Evolutionary conservation across 1,140 invertebrate genomes (phyloP), one percentile per base, ranked within the genome.

Genomic region (Hylaeus volcanicus): DNA sequence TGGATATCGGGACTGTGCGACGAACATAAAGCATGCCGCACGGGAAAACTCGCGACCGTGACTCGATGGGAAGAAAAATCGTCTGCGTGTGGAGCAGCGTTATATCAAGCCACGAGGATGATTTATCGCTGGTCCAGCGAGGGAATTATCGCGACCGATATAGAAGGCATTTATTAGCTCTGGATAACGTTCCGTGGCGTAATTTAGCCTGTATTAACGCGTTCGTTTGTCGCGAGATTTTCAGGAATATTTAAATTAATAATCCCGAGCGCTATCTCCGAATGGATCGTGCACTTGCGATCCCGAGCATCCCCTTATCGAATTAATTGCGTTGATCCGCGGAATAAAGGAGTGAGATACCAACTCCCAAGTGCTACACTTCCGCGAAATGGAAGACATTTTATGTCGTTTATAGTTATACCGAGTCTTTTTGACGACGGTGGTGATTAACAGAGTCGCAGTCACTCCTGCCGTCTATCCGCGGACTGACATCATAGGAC

Each of bases 181-280:
- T 71, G 51, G 64, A 87, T 87, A 87, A 84, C 84, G 79, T 87
- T 81, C 82, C 70, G 65, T 60, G 45, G 55, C 55, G 72, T 84
- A 86, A 87, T 87, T 87, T 86, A 87, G 56, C 64, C 79, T 77
- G 83, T 60, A 87, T 87, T 87, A 86, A 86, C 81, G 86, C 71
- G 70, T 75, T 43, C 51, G 58, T 60, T 26, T 5, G n/a, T 65
- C 64, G 39, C 76, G 51, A 45, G 56, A 53, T 80, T 80, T 86
- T 85, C 77, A 75, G 69, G 77, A 87, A 87, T 86, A 83, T 74
- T 87, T 86, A 83, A 87, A 86, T 86, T 81, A 86, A 86, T 86
- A 85, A 87, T 86, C 75, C 69, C 0, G 39, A 14, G 41, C 11
- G n/a, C 41, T 73, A 74, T 69, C 65, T 5, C 45, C 14, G 61